Evolutionary conservation across 1,140 invertebrate genomes (phyloP).

Genomic region (Polypedilum vanderplanki): DNA sequence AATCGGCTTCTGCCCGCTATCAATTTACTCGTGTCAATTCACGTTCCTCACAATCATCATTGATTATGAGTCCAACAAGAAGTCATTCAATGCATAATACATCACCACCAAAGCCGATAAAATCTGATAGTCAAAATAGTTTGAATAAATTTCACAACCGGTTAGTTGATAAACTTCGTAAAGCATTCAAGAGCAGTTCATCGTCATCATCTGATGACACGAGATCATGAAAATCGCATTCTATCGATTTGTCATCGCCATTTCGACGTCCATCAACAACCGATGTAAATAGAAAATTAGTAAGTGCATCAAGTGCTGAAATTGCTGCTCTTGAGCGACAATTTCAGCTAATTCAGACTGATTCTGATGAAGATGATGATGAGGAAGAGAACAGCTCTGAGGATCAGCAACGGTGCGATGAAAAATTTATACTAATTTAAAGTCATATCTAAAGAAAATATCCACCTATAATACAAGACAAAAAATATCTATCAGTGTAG

Average conservation of each 20-base stretch:
- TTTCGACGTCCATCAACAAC: background rate
- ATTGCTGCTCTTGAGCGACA: background rate
- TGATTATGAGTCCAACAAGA: constrained; percentile 45
- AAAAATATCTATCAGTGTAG: too few species aligned
- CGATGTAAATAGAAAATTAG: background rate
- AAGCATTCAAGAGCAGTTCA: constrained; percentile 13
- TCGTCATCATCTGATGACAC: background rate
- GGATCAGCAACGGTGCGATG: background rate
- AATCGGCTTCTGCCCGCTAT: constrained; percentile 47
- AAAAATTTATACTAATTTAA: constrained; percentile 16
- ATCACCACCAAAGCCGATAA: constrained; percentile 44
- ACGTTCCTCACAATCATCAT: constrained; percentile 40
- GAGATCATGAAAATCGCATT: constrained; percentile 19
- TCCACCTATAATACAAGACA: too few species aligned
- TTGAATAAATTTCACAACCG: constrained; percentile 62
- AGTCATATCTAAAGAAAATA: background rate
- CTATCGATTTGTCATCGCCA: constrained; percentile 11
- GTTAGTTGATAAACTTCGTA: constrained; percentile 53
- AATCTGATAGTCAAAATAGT: constrained; percentile 48
- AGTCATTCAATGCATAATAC: constrained; percentile 41
- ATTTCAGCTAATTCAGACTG: background rate
- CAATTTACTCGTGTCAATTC: constrained; percentile 51
- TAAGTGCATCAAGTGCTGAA: background rate
- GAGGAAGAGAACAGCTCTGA: background rate
- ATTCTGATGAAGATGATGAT: background rate